Conservation (phyloP, 2,888 invertebrate genomes). For the Drosophila formosana region DNA sequence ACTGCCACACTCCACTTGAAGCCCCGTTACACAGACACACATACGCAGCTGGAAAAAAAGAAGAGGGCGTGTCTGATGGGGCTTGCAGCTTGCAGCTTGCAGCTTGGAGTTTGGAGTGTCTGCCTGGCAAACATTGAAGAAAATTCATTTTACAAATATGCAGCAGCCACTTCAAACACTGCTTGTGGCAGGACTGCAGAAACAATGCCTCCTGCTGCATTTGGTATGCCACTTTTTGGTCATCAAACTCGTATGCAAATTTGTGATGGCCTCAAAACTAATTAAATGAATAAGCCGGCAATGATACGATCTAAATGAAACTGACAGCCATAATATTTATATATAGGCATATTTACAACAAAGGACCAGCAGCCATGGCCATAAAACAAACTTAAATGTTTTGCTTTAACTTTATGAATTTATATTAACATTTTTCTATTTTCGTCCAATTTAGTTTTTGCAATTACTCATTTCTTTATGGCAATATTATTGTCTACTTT, state of each 20-base stretch:
- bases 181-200: not conserved
- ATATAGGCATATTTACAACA: not conserved
- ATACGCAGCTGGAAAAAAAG: conserved; percentile 58
- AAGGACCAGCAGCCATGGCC: not conserved
- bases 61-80: conserved; percentile 42
- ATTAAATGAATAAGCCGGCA: not conserved
- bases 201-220: conserved; percentile 3
- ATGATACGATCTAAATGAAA: not conserved
- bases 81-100: conserved; percentile 1
- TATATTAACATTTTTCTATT: not conserved
- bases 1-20: conserved; percentile 41
- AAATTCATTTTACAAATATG: conserved; percentile 46
- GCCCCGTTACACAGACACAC: conserved; percentile 34
- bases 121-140: conserved; percentile 23
- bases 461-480: not conserved
- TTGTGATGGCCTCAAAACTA: not conserved
- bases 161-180: conserved; percentile 14
- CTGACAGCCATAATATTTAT: not conserved
- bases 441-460: too few relatives aligned
- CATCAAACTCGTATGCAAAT: not conserved
- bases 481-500: not conserved
- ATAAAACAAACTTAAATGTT: not conserved
- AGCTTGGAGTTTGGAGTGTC: not conserved
- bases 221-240: not conserved
- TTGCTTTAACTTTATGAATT: not conserved